phyloP scores from a whole-genome alignment of 2,888 invertebrate species.

The Himalopsyche kuldschensis region DNA sequence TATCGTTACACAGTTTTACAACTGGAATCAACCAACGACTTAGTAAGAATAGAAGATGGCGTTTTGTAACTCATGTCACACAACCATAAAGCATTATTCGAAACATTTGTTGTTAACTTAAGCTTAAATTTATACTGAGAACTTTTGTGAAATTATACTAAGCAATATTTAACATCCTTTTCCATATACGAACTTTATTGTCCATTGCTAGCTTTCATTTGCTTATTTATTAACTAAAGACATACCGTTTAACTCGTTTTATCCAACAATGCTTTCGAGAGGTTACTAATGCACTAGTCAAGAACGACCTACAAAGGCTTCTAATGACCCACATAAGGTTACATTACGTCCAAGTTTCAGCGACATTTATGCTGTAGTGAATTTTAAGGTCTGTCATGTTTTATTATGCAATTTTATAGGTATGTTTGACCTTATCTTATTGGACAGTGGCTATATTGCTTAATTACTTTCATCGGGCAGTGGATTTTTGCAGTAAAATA shows the following conservation, averaged over 20 bases:
- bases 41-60: too few species aligned
- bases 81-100: too few species aligned
- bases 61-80: too few species aligned
- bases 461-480: not conserved
- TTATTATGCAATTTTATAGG: not conserved
- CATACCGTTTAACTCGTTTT: not conserved
- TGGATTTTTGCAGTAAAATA: not conserved
- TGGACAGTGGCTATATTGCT: not conserved
- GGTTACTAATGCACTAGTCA: not conserved
- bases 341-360: constrained; percentile 1
- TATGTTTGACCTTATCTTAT: not conserved
- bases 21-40: too few species aligned
- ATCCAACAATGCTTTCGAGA: not conserved
- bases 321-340: constrained; percentile 11
- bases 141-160: too few species aligned
- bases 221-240: not conserved
- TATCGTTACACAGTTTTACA: too few species aligned
- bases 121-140: too few species aligned
- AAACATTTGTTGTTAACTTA: too few species aligned
- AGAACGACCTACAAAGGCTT: not conserved
- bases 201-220: not conserved
- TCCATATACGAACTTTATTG: too few species aligned
- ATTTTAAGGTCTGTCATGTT: constrained; percentile 9
- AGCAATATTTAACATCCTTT: too few species aligned
- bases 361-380: not conserved